Conservation (phyloP, 2,113 vertebrate species). For the Quiscalus mexicanus region DNA sequence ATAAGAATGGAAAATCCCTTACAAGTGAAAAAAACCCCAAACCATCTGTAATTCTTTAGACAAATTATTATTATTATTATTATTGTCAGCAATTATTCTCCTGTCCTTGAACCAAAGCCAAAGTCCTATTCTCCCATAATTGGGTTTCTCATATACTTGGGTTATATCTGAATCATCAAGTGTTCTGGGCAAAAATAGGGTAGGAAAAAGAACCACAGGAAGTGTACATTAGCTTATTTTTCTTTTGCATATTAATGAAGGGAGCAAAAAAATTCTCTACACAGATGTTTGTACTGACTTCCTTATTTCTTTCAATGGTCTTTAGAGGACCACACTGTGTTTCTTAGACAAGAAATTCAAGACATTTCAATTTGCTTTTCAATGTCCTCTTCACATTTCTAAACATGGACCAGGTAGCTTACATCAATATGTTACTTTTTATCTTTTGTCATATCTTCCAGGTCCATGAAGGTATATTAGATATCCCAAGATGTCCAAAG, state of each 20-base stretch:
- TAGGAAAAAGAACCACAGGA: not conserved
- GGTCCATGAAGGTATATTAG: not conserved
- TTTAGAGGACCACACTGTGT: not conserved
- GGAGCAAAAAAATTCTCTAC: rapidly evolving
- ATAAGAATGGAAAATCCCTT: rapidly evolving
- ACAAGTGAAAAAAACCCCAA: rapidly evolving
- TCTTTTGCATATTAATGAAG: not conserved
- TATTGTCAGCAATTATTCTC: not conserved
- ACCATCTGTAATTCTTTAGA: not conserved
- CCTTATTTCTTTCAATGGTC: not conserved
- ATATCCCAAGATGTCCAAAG: not conserved
- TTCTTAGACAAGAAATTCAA: not conserved
- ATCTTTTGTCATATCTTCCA: not conserved
- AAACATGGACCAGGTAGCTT: not conserved
- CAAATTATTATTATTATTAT: too few relatives aligned
- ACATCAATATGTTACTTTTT: not conserved
- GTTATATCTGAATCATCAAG: not conserved
- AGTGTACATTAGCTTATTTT: not conserved
- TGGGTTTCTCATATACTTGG: not conserved
- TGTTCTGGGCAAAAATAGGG: not conserved
- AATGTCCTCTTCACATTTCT: not conserved
- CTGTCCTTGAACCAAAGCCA: not conserved
- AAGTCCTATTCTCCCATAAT: not conserved
- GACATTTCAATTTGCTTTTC: not conserved
- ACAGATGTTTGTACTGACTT: not conserved